Base-by-base conservation (phyloP, 1,140 invertebrate species). In the Calliphora vicina region DNA sequence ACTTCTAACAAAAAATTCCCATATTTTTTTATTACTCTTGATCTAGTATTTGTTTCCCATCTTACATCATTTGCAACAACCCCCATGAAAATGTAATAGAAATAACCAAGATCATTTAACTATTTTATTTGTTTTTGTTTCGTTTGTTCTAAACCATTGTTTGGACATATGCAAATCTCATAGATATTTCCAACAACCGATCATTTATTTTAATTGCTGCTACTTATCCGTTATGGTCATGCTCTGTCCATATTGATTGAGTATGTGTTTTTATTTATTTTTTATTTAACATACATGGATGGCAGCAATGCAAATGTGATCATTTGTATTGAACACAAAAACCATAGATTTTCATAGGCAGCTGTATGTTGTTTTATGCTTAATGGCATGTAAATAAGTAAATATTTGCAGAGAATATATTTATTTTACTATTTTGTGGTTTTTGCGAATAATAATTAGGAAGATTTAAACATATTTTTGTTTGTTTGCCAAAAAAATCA, bases 101-200 rank as follows among this genome's bases (percentile, higher is more conserved):
- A 23, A 67, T 6, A 2, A 67, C 12, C n/a, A 23, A 17, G 50
- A 17, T 25, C 8, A 23, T 23, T 23, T 12, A 50, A 10, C 1
- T 50, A 50, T 50, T 35, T 2, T 35, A 35, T 35, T 35, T 35
- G 4, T 35, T 35, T 35, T 50, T 50, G 45, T 13, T 50, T 12
- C 45, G 17, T 50, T 50, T 50, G 1, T 13, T 50, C n/a, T 50
- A 78, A 78, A 45, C 74, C 35, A 25, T 43, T 78, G 35, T 78
- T 78, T 78, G 20, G 74, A 78, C 74, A 78, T 78, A 78, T 78
- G 74, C 74, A 78, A 78, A 78, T 78, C 35, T n/a, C n/a, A n/a
- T n/a, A n/a, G 27, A 76, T n/a, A 23, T 78, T 78, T 45, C 27
- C n/a, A 78, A 25, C 12, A 17, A 15, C 1, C 15, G 74, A 78